These are phyloP conservation scores for Nemopilema nomurai DNA, from an alignment of 30 jellyfish, hydroid and myxozoan genomes.

Conservation along the genomic window DNA sequence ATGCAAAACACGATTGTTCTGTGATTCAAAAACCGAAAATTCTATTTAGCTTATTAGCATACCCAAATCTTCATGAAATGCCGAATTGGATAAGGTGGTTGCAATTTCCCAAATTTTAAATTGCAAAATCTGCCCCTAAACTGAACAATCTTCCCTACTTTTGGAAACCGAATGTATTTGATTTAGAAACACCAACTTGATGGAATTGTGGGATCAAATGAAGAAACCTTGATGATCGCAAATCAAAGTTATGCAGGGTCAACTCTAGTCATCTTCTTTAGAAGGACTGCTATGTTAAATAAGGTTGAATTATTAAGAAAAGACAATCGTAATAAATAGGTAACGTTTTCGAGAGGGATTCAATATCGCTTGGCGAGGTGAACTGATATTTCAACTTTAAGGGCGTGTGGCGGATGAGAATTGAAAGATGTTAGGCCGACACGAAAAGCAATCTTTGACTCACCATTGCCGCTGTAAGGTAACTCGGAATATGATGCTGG, in stretches of 20 bases:
- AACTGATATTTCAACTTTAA: background rate
- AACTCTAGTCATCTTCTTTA: too few species aligned
- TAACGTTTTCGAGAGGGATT: too few species aligned
- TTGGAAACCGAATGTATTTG: background rate
- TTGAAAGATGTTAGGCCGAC: background rate
- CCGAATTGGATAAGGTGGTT: background rate
- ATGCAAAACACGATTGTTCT: background rate
- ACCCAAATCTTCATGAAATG: background rate
- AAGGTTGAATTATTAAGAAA: too few species aligned
- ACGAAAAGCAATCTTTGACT: background rate
- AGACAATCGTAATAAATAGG: too few species aligned
- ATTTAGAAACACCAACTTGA: background rate
- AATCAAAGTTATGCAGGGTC: background rate
- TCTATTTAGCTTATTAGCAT: background rate
- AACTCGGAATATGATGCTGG: conserved; percentile 43
- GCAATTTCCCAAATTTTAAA: background rate
- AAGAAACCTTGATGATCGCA: background rate
- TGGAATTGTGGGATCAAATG: background rate
- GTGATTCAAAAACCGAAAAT: background rate
- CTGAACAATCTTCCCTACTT: background rate
- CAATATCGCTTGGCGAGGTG: too few species aligned
- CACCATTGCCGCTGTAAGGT: conserved; percentile 47
- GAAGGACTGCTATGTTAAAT: too few species aligned
- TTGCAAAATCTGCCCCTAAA: background rate
- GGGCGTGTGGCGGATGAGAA: background rate